Evolutionary conservation across 2,797 vertebrate species (phyloP).

Genomic region (Muraenolepis orangiensis): DNA sequence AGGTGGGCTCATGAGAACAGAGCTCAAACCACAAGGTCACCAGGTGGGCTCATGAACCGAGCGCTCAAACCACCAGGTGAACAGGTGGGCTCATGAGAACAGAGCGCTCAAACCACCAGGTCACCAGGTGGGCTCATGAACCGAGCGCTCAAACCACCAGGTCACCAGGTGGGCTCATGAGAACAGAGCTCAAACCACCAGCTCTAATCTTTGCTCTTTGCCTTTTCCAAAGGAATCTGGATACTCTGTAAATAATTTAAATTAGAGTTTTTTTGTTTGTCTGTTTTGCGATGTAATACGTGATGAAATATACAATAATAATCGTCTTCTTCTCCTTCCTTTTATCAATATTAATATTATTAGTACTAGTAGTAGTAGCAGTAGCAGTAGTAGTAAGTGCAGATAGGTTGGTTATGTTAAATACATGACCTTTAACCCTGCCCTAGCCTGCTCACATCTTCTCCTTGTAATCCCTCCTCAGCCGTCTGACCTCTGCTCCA

Average conservation of each 20-base stretch:
- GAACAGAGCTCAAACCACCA: neutral
- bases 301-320: neutral
- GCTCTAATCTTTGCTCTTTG: neutral
- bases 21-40: slow-evolving; percentile 53
- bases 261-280: neutral
- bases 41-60: slow-evolving; percentile 41
- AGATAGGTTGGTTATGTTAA: slow-evolving; percentile 34
- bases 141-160: slow-evolving; percentile 37
- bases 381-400: neutral
- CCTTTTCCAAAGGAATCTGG: neutral
- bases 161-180: slow-evolving; percentile 55
- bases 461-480: slow-evolving; percentile 50
- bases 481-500: slow-evolving; percentile 31
- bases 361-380: neutral
- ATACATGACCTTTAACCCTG: slow-evolving; percentile 50
- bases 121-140: slow-evolving; percentile 52
- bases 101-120: slow-evolving; percentile 48
- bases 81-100: slow-evolving; percentile 43
- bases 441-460: slow-evolving; percentile 46
- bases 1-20: slow-evolving; percentile 36
- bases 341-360: neutral
- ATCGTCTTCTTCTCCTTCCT: neutral
- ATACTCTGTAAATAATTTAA: neutral
- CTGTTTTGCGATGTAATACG: neutral
- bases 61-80: slow-evolving; percentile 55